Evolutionary conservation across 1,140 invertebrate genomes (phyloP), one percentile per base, ranked within the genome.

Genomic region (Telenomus remus): DNA sequence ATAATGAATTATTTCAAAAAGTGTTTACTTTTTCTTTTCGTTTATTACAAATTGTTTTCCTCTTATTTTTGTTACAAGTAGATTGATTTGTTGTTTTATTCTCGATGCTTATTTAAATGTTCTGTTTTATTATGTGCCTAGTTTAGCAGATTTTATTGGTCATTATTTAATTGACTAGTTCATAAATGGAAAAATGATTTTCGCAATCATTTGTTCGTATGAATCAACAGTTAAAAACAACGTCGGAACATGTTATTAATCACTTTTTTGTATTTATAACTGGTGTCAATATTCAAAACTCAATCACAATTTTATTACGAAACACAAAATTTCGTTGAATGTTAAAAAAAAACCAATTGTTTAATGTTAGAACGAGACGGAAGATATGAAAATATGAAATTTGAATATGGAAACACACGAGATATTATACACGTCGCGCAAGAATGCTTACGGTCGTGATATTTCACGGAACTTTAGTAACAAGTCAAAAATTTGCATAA

Each of bases 101-200:
- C 43, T 51, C 47, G 59, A 54, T 44, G 51, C 65, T 76, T 76
- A 76, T 63, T 75, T 60, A 69, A 1, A 53, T 69, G 48, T 14
- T 59, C 19, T 51, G n/a, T 76, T 59, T 65, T 74, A 74, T 68
- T 15, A 68, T 56, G 4, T 68, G 51, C 47, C 59, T 76, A 76
- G 27, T 65, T 76, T 61, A 70, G 60, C 37, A 1, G 27, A 57
- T 61, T 43, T 54, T 69, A 69, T 76, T 70, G 65, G 72, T 76
- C 72, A 42, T 76, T 69, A 65, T 42, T 54, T 76, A 76, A 76
- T 76, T 76, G 73, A 76, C 73, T 76, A 69, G 59, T 57, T 27
- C 19, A 27, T 68, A 75, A 63, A 50, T 59, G 54, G 47, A 60
- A 35, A 13, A 33, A 44, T 72, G 60, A 56, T 42, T 39, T 74